Percentiles rank a stretch among this genome's conserved stretches.
These are phyloP conservation scores for Enteromius paludinosus DNA, from an alignment of 2,797 vertebrate species.

Conservation along the genomic window DNA sequence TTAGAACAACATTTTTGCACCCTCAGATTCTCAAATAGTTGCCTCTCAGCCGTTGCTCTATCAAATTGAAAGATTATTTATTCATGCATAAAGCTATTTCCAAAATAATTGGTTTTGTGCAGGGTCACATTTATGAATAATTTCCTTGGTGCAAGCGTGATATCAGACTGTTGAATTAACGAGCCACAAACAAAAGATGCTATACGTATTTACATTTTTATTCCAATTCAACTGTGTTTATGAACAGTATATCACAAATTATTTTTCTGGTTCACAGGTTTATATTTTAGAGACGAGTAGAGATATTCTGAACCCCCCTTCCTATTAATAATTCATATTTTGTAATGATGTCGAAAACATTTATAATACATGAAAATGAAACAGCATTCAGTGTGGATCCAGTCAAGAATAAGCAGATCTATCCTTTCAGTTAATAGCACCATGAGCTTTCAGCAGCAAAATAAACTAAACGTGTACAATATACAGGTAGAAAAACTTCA, in stretches of 20 bases:
- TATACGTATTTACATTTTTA: not conserved
- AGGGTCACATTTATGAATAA: not conserved
- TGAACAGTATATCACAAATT: not conserved
- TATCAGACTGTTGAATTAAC: not conserved
- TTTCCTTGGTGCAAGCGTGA: not conserved
- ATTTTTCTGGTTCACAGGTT: not conserved
- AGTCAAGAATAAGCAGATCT: not conserved
- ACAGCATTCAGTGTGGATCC: not conserved
- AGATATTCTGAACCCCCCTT: too few relatives aligned
- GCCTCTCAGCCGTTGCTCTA: too few relatives aligned
- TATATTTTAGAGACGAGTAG: not conserved
- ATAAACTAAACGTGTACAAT: not conserved
- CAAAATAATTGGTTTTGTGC: too few relatives aligned
- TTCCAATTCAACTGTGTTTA: not conserved
- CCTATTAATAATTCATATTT: not conserved
- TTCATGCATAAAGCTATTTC: too few relatives aligned
- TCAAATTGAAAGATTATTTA: too few relatives aligned
- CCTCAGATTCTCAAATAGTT: too few relatives aligned
- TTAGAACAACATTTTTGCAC: too few relatives aligned
- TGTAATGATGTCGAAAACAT: not conserved
- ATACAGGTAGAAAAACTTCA: not conserved
- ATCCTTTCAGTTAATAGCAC: constrained; percentile 9
- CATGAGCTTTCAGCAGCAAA: not conserved
- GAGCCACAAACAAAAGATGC: not conserved
- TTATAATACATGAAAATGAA: not conserved